Conservation (phyloP, 2,113 vertebrate genomes). For the Paramisgurnus dabryanus region DNA sequence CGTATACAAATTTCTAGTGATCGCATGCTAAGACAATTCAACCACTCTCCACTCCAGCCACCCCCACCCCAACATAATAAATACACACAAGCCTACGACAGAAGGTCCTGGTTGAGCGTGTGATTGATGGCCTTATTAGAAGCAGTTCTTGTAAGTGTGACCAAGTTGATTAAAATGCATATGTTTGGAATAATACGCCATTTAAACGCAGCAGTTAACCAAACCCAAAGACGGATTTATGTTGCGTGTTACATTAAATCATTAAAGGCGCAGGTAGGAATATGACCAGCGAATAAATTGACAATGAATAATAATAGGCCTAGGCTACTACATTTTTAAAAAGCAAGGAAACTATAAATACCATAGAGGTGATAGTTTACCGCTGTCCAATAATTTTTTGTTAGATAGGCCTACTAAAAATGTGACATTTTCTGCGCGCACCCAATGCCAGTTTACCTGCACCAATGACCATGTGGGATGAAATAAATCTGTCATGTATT, state of each 20-base stretch:
- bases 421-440: neutral
- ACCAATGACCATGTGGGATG: neutral
- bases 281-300: conserved; percentile 12
- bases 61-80: neutral
- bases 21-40: conserved; percentile 21
- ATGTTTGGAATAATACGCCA: conserved; percentile 98
- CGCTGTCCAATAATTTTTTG: neutral
- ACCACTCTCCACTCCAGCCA: conserved; percentile 1
- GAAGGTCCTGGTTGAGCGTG: conserved; percentile 37
- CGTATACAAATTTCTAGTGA: conserved; percentile 1
- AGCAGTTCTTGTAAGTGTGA: conserved; percentile 99
- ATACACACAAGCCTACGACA: conserved; percentile 13
- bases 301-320: conserved; percentile 26
- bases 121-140: conserved; percentile 99
- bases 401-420: neutral
- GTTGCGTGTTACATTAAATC: conserved; percentile 61
- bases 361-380: neutral
- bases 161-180: conserved; percentile 98
- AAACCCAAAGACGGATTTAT: conserved; percentile 72
- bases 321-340: neutral
- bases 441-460: neutral
- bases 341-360: conserved; percentile 2
- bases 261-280: neutral
- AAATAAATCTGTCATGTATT: neutral
- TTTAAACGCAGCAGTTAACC: conserved; percentile 84